phyloP scores from a whole-genome alignment of 2,888 invertebrate genomes.

The Volucella inflata region DNA sequence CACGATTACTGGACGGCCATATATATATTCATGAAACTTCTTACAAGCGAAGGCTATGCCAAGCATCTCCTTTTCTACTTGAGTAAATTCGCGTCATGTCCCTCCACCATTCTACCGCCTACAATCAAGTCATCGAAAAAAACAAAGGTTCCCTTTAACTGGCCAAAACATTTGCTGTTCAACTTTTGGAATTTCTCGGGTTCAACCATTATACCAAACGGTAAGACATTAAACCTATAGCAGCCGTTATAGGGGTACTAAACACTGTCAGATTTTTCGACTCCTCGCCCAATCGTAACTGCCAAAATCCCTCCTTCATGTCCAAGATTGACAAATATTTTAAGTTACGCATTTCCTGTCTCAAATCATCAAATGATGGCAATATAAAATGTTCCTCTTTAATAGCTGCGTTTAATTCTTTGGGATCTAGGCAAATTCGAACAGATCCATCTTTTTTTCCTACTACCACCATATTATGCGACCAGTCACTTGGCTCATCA shows the following conservation, averaged over 20 bases:
- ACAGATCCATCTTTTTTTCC: conserved; percentile 25
- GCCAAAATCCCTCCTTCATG: conserved; percentile 19
- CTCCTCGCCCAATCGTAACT: conserved; percentile 13
- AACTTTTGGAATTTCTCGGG: conserved; percentile 33
- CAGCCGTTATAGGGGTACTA: conserved; percentile 15
- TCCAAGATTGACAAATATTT: conserved; percentile 14
- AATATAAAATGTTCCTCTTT: conserved; percentile 20
- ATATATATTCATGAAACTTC: neutral
- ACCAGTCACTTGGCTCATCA: neutral
- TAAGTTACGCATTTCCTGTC: conserved; percentile 10
- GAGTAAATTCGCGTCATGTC: too few species aligned
- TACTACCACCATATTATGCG: conserved; percentile 17
- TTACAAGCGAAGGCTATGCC: conserved; percentile 11
- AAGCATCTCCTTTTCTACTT: neutral
- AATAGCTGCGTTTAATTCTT: conserved; percentile 28
- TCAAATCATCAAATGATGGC: conserved; percentile 15
- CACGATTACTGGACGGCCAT: neutral
- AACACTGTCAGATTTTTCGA: conserved; percentile 62
- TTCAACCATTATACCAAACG: conserved; percentile 5
- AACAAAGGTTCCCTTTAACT: too few species aligned
- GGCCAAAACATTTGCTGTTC: conserved; percentile 38
- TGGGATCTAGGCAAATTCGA: conserved; percentile 18
- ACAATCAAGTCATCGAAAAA: too few species aligned
- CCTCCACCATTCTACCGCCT: too few species aligned
- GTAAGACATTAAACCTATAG: conserved; percentile 22